Evolutionary conservation across 1,140 invertebrate species (phyloP), one percentile per base, ranked within the genome.

Genomic region (Cecropterus lyciades): DNA sequence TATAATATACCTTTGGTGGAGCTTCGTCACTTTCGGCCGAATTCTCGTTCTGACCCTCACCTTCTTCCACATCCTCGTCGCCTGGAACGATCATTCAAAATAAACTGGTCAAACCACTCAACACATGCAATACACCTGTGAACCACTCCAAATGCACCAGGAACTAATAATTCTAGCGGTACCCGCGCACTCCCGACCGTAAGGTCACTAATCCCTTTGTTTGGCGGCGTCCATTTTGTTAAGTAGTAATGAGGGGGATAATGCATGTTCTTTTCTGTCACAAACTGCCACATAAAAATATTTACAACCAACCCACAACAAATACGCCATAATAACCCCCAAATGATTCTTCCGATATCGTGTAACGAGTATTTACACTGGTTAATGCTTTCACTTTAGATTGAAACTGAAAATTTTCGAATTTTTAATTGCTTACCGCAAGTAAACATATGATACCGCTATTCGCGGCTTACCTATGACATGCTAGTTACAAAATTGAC

Each of bases 21-120:
- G 93, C 94, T 87, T 96, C 95, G 87, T 96, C 96, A 80, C 95
- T 95, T 75, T 96, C 95, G 40, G 94, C 94, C 16, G 95, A 95
- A 80, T 95, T 95, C 71, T 96, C 95, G 82, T 92, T 91, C 70
- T 94, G 94, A 77, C 94, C 93, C 73, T 93, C 93, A 73, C 93
- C 93, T 82, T 94, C 94, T 72, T 95, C 94, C 63, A 94, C 89
- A 76, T 95, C 95, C 80, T 96, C 95, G 87, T 95, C 95, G 63
- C 94, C 95, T 95, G 81, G 66, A 93, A 92, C 67, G 68, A 73
- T 70, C 69, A 72, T 85, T 85, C 72, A 82, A 53, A 79, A 76
- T 70, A 85, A 84, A 89, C 79, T 86, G 75, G 84, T 84, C 77
- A 87, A 81, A 84, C 80, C 80, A 87, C 80, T 84, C 71, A 66